Evolutionary conservation across 2,113 vertebrate genomes (phyloP), one percentile per base, ranked within the genome.

Genomic region (Leucosticte australis): DNA sequence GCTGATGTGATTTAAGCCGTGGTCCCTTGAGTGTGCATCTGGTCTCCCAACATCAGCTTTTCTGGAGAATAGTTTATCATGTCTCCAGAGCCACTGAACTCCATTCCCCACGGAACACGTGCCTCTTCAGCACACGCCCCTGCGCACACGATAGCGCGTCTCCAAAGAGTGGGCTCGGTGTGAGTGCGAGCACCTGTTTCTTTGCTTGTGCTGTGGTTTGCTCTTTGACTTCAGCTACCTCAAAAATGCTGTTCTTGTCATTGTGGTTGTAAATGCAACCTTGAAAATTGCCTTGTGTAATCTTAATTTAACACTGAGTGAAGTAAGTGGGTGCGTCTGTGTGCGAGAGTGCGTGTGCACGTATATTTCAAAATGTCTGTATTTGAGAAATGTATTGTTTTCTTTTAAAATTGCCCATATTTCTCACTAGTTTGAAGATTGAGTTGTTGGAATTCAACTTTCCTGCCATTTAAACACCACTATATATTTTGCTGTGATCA

Each of bases 141-240:
- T 78, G 89, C 76, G 47, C 84, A 50, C 47, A 71, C 18, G 71
- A 33, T 67, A 81, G n/a, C 17, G 41, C 37, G 65, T 91, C 79
- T 95, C 96, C 96, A 87, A 87, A 94, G 96, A 95, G 94, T 64
- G 92, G 78, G 86, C 86, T 94, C 44, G 10, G 91, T 75, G 78
- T 86, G 94, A 94, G 83, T 76, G 82, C 12, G 17, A 87, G 87
- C 92, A 75, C 71, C 79, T 88, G 84, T 87, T 92, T 62, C 94
- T 86, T 94, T 71, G 65, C 95, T 67, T 96, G 89, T 93, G 93
- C 96, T 92, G 64, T 96, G 84, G 95, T 92, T 94, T 92, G 87
- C 75, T 92, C 86, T 96, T 91, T 94, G 94, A 97, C 92, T 96
- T 96, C 94, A 97, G 97, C 97, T 98, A 98, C 97, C 97, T 98